These are phyloP conservation scores for Eutrigla gurnardus DNA, from an alignment of 2,797 vertebrate genomes.

Conservation along the genomic window DNA sequence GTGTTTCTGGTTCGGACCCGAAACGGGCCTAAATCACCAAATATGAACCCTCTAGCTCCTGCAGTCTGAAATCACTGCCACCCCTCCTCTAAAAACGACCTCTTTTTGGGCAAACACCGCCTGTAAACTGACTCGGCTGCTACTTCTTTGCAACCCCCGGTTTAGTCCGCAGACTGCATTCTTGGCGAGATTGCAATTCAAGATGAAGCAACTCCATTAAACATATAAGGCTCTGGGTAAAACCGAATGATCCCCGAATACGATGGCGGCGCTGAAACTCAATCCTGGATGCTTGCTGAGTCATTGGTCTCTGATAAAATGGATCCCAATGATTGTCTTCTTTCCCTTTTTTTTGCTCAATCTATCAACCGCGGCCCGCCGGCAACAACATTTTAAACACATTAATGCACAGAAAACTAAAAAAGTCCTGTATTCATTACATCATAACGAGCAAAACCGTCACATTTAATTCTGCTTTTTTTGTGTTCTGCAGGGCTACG, in stretches of 20 bases:
- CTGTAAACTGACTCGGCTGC: slow-evolving; percentile 8
- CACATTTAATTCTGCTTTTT: slow-evolving; percentile 36
- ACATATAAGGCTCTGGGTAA: slow-evolving; percentile 29
- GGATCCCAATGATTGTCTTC: slow-evolving; percentile 71
- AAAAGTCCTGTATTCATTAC: slow-evolving; percentile 27
- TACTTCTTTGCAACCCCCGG: slow-evolving; percentile 12
- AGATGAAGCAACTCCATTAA: slow-evolving; percentile 38
- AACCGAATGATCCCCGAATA: slow-evolving; percentile 34
- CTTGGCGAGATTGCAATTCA: slow-evolving; percentile 31
- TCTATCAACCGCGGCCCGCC: slow-evolving; percentile 40
- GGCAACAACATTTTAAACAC: slow-evolving; percentile 55
- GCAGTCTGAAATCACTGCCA: slow-evolving; percentile 13
- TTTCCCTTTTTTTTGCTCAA: slow-evolving; percentile 44
- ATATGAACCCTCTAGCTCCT: slow-evolving; percentile 33
- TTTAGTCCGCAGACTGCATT: slow-evolving; percentile 12
- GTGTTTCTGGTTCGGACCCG: slow-evolving; percentile 56
- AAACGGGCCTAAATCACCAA: background rate
- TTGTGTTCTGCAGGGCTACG: slow-evolving; percentile 24
- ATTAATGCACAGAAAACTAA: slow-evolving; percentile 49
- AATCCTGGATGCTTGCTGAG: slow-evolving; percentile 41
- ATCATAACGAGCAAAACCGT: slow-evolving; percentile 27
- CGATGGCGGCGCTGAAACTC: slow-evolving; percentile 46
- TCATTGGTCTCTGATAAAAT: slow-evolving; percentile 55
- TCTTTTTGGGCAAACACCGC: background rate
- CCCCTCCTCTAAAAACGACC: background rate